phyloP scores from a whole-genome alignment of 2,888 invertebrate genomes.

The Limnephilus rhombicus region DNA sequence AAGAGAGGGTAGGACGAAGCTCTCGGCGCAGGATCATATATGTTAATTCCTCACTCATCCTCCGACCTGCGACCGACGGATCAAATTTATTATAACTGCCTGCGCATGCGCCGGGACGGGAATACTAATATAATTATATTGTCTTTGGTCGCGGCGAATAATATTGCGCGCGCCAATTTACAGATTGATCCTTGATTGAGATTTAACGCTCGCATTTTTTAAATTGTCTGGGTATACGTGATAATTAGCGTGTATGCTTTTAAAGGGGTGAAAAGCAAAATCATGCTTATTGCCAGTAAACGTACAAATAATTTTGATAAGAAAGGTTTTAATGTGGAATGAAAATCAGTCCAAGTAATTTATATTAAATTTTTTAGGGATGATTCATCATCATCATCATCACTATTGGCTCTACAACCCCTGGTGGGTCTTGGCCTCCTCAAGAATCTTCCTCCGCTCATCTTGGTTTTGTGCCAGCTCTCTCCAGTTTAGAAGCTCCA shows the following conservation, averaged over 20 bases:
- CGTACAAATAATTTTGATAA: no score
- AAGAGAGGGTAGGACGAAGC: background rate
- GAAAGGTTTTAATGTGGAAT: no score
- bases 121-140: background rate
- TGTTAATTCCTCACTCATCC: slow-evolving; percentile 1
- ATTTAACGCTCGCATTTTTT: background rate
- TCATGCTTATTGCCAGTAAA: no score
- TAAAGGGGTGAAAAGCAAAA: background rate
- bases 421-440: no score
- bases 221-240: background rate
- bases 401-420: no score
- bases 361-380: no score
- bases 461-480: no score
- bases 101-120: background rate
- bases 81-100: background rate
- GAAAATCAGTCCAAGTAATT: no score
- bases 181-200: background rate
- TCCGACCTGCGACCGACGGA: background rate
- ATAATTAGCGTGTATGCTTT: background rate
- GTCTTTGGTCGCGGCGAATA: background rate
- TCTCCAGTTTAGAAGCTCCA: no score
- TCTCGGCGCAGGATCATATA: background rate
- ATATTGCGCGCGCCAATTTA: background rate
- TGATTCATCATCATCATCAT: no score
- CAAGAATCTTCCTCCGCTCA: no score